Base-by-base conservation (phyloP, 2,888 invertebrate species). In the Drosophila koepferae region DNA sequence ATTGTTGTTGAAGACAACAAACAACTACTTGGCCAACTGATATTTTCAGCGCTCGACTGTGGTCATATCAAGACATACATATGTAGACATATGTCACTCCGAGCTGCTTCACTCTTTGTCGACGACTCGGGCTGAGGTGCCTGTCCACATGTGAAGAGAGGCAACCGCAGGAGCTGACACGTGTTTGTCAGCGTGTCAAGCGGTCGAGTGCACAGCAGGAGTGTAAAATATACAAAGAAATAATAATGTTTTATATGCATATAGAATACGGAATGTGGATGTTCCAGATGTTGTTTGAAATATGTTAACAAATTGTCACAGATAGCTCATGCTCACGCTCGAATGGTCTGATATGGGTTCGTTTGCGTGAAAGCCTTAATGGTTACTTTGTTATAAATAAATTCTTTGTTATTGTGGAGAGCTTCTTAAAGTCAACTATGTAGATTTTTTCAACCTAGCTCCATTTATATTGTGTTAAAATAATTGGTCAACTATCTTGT, bases 151-250 rank as follows among this genome's bases (percentile, higher is more conserved):
- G 54, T 55, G 67, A 58, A 23, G 20, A 48, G 36, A 54, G 20
- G 23, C 28, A 66, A 69, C 65, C 72, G 43, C 72, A 80, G 49
- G 46, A 60, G 68, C 16, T 54, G 72, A 72, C 72, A 77, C 67
- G 46, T 80, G 77, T 67, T 80, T 80, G 73, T 80, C 77, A 73
- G 72, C 62, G 28, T 65, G 79, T 79, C 81, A 79, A 77, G 60
- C 56, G 70, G 70, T 63, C 63, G 70, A 71, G 70, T 61, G 66
- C 69, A 67, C 73, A 77, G 62, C 64, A 44, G 63, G 64, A 63
- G 62, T 64, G 60, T 62, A 36, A 64, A 65, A 67, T 48, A 54
- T 66, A 66, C n/a, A 44, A 55, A 31, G 34, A 59, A 51, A 59
- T 51, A 63, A 54, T 63, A 48, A 51, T 55, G 20, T 60, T 58